A percentile compares a stretch with the other conserved stretches of the same genome.
These are phyloP conservation scores for Pentalonia nigronervosa DNA, from an alignment of 1,140 invertebrate genomes.

Conservation along the genomic window DNA sequence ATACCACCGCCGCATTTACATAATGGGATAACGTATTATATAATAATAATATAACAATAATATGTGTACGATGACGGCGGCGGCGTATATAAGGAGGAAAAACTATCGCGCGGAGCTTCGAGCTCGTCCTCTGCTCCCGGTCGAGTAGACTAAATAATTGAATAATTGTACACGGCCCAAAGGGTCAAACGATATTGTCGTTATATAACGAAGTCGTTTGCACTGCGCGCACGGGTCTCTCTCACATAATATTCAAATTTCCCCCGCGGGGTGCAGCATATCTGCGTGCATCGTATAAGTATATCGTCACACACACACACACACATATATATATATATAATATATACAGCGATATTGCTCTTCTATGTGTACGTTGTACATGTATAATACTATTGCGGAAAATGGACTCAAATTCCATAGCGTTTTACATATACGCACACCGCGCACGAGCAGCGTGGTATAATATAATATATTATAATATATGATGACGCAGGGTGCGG, in stretches of 20 bases:
- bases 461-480: background rate
- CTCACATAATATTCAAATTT: constrained; percentile 54
- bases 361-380: background rate
- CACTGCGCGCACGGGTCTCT: background rate
- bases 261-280: background rate
- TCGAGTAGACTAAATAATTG: constrained; percentile 43
- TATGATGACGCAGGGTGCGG: background rate
- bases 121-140: background rate
- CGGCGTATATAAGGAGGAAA: background rate
- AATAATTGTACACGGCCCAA: constrained; percentile 55
- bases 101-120: background rate
- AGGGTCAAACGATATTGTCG: constrained; percentile 56
- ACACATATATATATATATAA: too few relatives aligned
- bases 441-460: background rate
- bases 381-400: background rate
- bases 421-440: background rate
- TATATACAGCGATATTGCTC: background rate
- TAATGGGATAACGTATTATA: constrained; percentile 56
- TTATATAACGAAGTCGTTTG: constrained; percentile 52
- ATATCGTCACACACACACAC: background rate
- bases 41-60: constrained; percentile 30
- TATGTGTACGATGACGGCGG: constrained; percentile 25
- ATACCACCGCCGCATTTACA: constrained; percentile 41
- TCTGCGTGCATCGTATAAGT: background rate
- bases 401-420: constrained; percentile 31